Conservation (phyloP, 2,888 invertebrate species). For the Spisula solida region DNA sequence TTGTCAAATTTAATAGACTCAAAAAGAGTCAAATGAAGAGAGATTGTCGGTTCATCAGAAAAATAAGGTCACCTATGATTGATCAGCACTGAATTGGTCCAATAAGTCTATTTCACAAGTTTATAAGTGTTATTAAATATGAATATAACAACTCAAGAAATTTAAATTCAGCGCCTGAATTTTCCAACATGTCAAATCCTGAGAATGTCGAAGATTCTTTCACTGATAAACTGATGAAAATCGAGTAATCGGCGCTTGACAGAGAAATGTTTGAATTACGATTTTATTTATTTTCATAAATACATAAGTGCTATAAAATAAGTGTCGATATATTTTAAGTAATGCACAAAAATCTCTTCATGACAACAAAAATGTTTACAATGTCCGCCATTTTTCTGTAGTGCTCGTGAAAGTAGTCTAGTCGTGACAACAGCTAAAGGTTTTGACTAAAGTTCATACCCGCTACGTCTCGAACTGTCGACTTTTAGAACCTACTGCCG, state of each 20-base stretch:
- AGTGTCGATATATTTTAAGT: background rate
- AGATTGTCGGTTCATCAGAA: too few relatives aligned
- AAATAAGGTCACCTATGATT: too few relatives aligned
- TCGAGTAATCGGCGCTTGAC: background rate
- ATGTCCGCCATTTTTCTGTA: slow-evolving; percentile 47
- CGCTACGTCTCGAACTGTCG: background rate
- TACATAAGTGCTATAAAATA: background rate
- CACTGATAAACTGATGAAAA: background rate
- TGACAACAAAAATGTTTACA: slow-evolving; percentile 54
- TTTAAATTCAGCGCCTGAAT: slow-evolving; percentile 55
- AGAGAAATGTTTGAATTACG: background rate
- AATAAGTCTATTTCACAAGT: too few relatives aligned
- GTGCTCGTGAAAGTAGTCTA: slow-evolving; percentile 18
- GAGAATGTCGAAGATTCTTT: slow-evolving; percentile 18
- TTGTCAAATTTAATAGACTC: too few relatives aligned
- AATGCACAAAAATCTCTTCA: background rate
- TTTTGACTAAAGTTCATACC: background rate
- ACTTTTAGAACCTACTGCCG: too few relatives aligned
- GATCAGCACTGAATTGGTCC: too few relatives aligned
- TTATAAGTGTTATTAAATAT: too few relatives aligned
- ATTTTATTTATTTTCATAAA: background rate
- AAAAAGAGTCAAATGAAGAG: too few relatives aligned
- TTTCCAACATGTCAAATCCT: slow-evolving; percentile 59
- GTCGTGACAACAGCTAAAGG: slow-evolving; percentile 1
- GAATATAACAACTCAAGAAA: background rate